These are phyloP conservation scores for Leptinotarsa defecta DNA, from an alignment of 1,140 invertebrate species.

Conservation along the genomic window DNA sequence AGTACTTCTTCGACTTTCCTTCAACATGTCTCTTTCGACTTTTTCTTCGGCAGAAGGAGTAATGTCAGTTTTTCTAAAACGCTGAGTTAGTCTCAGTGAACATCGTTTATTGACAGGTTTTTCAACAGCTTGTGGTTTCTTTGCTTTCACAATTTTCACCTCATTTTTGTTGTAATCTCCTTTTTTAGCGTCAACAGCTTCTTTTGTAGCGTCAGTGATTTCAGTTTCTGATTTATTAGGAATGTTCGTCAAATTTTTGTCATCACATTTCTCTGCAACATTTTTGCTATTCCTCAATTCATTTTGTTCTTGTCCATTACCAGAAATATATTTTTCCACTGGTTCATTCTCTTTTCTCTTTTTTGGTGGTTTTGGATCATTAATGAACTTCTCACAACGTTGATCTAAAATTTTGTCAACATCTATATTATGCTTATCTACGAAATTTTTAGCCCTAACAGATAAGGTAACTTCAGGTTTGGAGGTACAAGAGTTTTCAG, in stretches of 20 bases:
- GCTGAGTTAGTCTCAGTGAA: not conserved
- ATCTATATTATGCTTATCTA: slow-evolving; percentile 30
- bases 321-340: not conserved
- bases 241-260: not conserved
- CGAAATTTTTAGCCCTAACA: slow-evolving; percentile 19
- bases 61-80: not conserved
- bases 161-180: not conserved
- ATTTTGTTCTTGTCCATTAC: not conserved
- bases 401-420: slow-evolving; percentile 7
- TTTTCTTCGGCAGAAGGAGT: not conserved
- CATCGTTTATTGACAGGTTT: not conserved
- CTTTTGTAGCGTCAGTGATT: not conserved
- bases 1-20: slow-evolving; percentile 42
- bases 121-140: not conserved
- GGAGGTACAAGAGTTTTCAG: not conserved
- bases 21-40: not conserved
- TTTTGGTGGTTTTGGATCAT: not conserved
- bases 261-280: not conserved
- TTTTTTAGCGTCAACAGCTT: not conserved
- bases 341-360: not conserved
- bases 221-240: not conserved
- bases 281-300: not conserved
- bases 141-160: not conserved
- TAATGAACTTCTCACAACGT: not conserved
- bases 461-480: slow-evolving; percentile 18